These are phyloP conservation scores for Leptinotarsa defecta DNA, from an alignment of 1,140 invertebrate species.

Conservation along the genomic window DNA sequence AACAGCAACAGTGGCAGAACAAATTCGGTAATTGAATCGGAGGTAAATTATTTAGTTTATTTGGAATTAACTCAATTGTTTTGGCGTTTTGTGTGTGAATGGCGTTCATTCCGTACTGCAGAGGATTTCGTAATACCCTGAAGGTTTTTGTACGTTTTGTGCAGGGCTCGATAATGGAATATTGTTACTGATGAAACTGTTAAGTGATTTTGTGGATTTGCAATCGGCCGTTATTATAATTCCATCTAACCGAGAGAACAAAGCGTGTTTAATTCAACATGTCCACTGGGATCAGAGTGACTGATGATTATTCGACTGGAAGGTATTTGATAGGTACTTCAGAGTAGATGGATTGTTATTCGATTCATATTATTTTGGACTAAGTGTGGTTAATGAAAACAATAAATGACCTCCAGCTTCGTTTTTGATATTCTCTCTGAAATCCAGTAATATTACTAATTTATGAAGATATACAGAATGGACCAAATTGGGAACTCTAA, in stretches of 20 bases:
- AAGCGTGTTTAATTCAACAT: not conserved
- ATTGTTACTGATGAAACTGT: slow-evolving; percentile 2
- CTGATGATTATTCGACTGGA: too few species aligned
- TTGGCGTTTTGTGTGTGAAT: not conserved
- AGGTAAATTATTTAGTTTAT: slow-evolving; percentile 3
- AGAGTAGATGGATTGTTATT: too few species aligned
- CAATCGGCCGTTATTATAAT: not conserved
- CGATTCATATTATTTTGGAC: too few species aligned
- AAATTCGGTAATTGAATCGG: not conserved
- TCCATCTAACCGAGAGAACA: not conserved
- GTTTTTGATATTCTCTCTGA: too few species aligned
- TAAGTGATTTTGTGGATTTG: not conserved
- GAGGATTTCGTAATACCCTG: not conserved
- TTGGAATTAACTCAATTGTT: slow-evolving; percentile 6
- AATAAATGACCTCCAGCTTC: too few species aligned
- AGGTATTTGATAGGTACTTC: too few species aligned
- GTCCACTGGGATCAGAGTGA: too few species aligned
- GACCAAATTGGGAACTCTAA: too few species aligned
- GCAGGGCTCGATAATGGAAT: not conserved
- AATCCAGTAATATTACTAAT: too few species aligned
- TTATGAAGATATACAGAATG: too few species aligned
- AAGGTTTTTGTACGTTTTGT: not conserved
- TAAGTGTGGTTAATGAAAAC: too few species aligned
- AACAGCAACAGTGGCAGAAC: not conserved
- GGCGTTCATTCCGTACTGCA: not conserved